Base-by-base conservation (phyloP, 1,140 invertebrate species). In the Calycopis cecrops region DNA sequence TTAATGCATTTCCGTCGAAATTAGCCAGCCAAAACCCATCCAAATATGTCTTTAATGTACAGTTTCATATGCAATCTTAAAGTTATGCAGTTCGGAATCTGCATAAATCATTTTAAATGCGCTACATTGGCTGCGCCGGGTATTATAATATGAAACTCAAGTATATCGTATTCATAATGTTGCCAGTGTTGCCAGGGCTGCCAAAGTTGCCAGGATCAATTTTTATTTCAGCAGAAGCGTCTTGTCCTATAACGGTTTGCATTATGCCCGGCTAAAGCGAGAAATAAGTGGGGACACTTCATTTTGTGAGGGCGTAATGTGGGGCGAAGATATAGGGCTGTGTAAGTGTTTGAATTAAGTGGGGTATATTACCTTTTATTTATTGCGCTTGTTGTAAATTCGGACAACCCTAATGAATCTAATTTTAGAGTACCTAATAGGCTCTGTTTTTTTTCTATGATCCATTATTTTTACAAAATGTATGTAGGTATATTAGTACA, bases 21-120 rank as follows among this genome's bases (percentile, higher is more conserved):
- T 28, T 28, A 28, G 21, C 21, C 21, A 28, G 21, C 21, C 21
- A 28, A 28, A 6, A 28, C 21, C 21, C 21, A 28, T 28, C 21
- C 21, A 28, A 28, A 28, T 3, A 28, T 28, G 21, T 28, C 21
- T 28, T 28, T 28, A 28, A 28, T 28, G 21, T 28, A 28, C 6
- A 28, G 21, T 28, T 28, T 28, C 21, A 28, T 28, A 6, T 28
- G 21, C 21, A 28, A 6, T 28, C 21, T 28, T 28, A 28, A 28
- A 28, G 21, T 71, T 76, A 66, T 65, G 66, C 59, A 40, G 55
- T 64, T 64, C 44, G 53, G 59, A 68, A 74, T 63, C 62, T 67
- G 66, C 69, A 79, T 68, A 82, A 79, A 76, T 79, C 75, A 72
- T 63, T 72, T 75, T 79, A 69, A 76, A 77, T 69, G 69, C 69